phyloP scores from a whole-genome alignment of 2,113 vertebrate genomes.

The Oreochromis tanganicae region DNA sequence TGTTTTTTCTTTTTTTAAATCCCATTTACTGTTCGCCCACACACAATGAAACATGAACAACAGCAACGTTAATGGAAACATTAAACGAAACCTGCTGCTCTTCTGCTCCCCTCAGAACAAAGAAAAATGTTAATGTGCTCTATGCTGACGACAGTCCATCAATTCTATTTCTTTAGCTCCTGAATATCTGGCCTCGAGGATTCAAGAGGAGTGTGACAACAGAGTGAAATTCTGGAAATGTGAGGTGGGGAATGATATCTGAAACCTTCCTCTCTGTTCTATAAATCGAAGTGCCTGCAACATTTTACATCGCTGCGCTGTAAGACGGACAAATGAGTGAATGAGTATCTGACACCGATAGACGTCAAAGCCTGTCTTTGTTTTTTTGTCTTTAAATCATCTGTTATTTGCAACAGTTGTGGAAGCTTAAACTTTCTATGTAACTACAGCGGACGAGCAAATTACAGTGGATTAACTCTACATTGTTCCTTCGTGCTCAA shows the following conservation, averaged over 20 bases:
- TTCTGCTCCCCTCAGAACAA: conserved; percentile 16
- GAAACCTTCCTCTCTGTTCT: not conserved
- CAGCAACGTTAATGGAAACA: conserved; percentile 34
- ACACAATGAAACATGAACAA: conserved; percentile 13
- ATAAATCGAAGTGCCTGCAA: not conserved
- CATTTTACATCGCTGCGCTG: not conserved
- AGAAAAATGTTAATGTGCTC: conserved; percentile 5
- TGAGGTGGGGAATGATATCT: not conserved
- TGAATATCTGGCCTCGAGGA: conserved; percentile 36
- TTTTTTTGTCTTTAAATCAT: not conserved
- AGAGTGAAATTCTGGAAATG: not conserved
- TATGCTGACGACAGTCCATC: conserved; percentile 15
- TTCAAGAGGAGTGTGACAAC: not conserved
- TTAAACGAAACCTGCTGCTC: conserved; percentile 19
- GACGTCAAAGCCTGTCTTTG: not conserved
- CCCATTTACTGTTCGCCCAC: conserved; percentile 6
- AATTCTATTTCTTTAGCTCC: conserved; percentile 1
- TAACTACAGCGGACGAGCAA: conserved; percentile 36
- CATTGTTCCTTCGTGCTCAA: conserved; percentile 45
- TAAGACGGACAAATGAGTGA: not conserved
- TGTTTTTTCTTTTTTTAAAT: not conserved
- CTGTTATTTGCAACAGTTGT: conserved; percentile 1
- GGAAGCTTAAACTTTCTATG: not conserved
- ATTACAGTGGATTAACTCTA: conserved; percentile 54
- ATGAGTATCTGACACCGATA: not conserved